Base-by-base conservation (phyloP, 2,888 invertebrate genomes). In the Gortyna flavago region DNA sequence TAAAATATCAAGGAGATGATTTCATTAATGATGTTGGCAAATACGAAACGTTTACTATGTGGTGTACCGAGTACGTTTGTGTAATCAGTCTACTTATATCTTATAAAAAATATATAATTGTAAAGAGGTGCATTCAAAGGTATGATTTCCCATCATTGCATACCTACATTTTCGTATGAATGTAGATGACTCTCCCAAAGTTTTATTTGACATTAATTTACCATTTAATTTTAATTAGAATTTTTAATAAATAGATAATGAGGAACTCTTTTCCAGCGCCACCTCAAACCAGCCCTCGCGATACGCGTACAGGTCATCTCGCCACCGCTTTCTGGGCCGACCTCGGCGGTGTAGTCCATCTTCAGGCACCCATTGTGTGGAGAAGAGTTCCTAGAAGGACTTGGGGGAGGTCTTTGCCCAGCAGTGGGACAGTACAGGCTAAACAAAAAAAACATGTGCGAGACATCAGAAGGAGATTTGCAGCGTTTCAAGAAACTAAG, bases 1-100 rank as follows among this genome's bases (percentile, higher is more conserved):
- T 94, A 94, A 94, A 94, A 92, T 90, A 90, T 88, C 84, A 90
- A 89, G 88, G 89, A 90, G 89, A 93, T 92, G 85, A 92, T 93
- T 93, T 92, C 89, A 92, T 92, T 92, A 92, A 89, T 91, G 91
- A 89, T 89, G 85, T 89, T 88, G 85, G 83, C 85, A 90, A 83
- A 66, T 59, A 73, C n/a, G 29, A 38, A 35, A 71, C 38, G 75
- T 93, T 92, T 93, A 93, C 89, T 90, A 91, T 38, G 67, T 81
- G 85, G 82, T 79, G 16, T 54, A n/a, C n/a, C n/a, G n/a, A n/a
- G n/a, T n/a, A 73, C 85, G 81, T 83, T 82, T 78, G 79, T 76
- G 80, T 82, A 86, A 88, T 89, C 86, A 87, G 79, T 75, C 87
- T 89, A 32, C 18, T 2, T 29, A 88, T 89, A 90, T 87, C 84